phyloP scores from a whole-genome alignment of 2,113 vertebrate genomes.

The Pholis gunnellus region DNA sequence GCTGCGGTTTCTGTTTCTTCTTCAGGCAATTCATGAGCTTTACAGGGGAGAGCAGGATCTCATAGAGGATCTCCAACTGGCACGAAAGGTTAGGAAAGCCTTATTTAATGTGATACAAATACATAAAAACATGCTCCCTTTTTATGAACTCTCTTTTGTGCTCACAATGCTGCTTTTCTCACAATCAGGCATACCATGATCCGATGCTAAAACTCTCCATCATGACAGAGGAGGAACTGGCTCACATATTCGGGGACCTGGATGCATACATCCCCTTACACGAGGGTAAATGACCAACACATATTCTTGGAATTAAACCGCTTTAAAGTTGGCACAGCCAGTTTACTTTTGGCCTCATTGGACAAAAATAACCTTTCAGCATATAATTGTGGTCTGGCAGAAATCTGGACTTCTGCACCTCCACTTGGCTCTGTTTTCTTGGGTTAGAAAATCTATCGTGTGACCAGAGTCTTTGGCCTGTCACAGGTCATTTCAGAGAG shows the following conservation, averaged over 20 bases:
- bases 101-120: background rate
- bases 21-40: conserved; percentile 95
- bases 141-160: background rate
- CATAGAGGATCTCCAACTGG: conserved; percentile 97
- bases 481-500: too few species aligned
- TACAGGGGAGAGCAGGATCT: conserved; percentile 96
- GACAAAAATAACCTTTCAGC: background rate
- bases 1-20: background rate
- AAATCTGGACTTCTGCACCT: background rate
- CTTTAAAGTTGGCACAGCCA: background rate
- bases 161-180: background rate
- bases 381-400: background rate
- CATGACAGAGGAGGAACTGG: conserved; percentile 95
- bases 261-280: conserved; percentile 98
- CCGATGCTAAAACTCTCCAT: conserved; percentile 98
- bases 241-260: conserved; percentile 96
- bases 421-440: too few species aligned
- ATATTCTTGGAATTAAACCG: background rate
- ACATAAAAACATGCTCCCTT: background rate
- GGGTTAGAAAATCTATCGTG: too few species aligned
- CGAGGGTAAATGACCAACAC: conserved; percentile 78
- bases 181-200: conserved; percentile 92
- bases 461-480: too few species aligned
- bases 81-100: conserved; percentile 88
- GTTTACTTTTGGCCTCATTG: background rate